Base-by-base conservation (phyloP, 2,888 invertebrate genomes). In the Physocephala rufipes region DNA sequence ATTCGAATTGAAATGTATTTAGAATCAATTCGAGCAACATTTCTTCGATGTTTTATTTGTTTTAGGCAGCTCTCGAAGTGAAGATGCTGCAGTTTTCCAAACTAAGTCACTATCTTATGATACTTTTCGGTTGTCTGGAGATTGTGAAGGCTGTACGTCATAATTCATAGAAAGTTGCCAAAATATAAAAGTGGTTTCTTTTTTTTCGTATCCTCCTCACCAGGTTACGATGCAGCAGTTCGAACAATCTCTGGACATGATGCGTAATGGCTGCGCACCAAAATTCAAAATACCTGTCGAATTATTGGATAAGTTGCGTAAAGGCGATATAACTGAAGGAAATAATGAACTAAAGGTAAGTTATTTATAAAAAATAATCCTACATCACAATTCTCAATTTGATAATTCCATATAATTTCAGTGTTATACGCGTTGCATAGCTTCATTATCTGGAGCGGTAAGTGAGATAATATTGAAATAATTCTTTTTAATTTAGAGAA, bases 181-280 rank as follows among this genome's bases (percentile, higher is more conserved):
- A 4, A 36, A 7, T 36, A 36, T 7, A 36, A 4, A 36, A 36
- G 45, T 21, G 62, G 24, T 24, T 3, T 12, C 7, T 7, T 21
- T 45, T 7, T 43, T 5, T 21, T 7, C 3, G 1, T 7, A 2
- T 62, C 12, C 15, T 2, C 7, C 26, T 15, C 24, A 7, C n/a
- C n/a, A 79, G 78, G 75, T 83, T 47, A 79, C 80, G 51, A 83
- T 82, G 82, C 82, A 85, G 76, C 85, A 85, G 73, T 83, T 85
- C 53, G 75, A 81, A 1, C 76, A 80, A 43, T 83, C 85, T 2
- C 74, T 85, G 76, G 82, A 84, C 63, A 83, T 83, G 82, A 81
- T 85, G 81, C 81, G 85, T 45, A 81, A 80, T 30, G 82, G 83
- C 19, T 85, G 85, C 75, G 73, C 78, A 15, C 80, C 79, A 21